Evolutionary conservation across 2,113 vertebrate species (phyloP), one percentile per base, ranked within the genome.

Genomic region (Dolichotis patagonum): DNA sequence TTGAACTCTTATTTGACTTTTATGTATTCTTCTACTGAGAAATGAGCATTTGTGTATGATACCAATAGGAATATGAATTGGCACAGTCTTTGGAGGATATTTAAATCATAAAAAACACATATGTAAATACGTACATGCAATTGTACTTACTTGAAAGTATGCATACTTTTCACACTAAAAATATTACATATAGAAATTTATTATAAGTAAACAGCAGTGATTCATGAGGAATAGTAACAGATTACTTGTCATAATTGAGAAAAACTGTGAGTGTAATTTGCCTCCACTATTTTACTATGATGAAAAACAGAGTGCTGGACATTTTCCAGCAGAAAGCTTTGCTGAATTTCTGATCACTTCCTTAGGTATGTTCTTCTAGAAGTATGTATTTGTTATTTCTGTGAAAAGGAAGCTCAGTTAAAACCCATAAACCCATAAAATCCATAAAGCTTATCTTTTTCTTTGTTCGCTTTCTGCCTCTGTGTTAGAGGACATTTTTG

Each of bases 241-340:
- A 54, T 54, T 30, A 77, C 71, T 75, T 12, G 4, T 82, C 54
- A 54, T 54, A 54, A 54, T 17, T 54, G 54, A 54, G 54, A 54
- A 54, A 54, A 54, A 54, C 54, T 16, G 14, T 87, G 52, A 87
- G 38, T 54, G 7, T 77, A 67, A 43, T 69, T 71, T 69, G 30
- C 41, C 58, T 91, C 38, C 14, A 20, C 87, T 97, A 46, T 63
- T 96, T 95, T 89, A 43, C 32, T 75, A 80, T 81, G 12, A 43
- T 5, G n/a, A 62, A 1, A 69, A 80, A 83, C 30, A 62, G n/a
- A 49, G 17, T 75, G 20, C 85, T 20, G 38, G 58, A 71, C 5
- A 71, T 60, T 52, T 56, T 85, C 30, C 65, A 56, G 65, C 26
- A 94, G 54, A 94, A 92, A 69, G 67, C 14, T 90, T 94, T n/a